These are phyloP conservation scores for Drosophila leonis DNA, from an alignment of 2,888 invertebrate genomes.

Conservation along the genomic window DNA sequence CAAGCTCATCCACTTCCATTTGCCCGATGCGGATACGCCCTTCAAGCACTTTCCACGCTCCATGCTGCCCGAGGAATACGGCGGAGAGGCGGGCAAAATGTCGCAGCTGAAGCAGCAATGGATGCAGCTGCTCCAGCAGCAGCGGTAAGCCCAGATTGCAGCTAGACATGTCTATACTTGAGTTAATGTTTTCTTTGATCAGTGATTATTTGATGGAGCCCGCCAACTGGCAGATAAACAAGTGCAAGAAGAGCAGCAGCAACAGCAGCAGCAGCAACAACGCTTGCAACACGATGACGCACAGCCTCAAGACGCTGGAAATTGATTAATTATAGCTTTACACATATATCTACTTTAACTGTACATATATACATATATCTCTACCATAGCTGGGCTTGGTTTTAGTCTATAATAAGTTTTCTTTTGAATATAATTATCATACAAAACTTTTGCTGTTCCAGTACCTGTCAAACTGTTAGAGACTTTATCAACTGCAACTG, in stretches of 20 bases:
- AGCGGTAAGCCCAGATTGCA: conserved; percentile 86
- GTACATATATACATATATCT: conserved; percentile 11
- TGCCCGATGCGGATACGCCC: conserved; percentile 88
- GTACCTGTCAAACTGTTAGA: background rate
- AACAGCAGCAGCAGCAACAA: conserved; percentile 10
- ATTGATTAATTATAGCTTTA: conserved; percentile 64
- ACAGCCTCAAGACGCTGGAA: conserved; percentile 68
- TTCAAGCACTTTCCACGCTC: conserved; percentile 88
- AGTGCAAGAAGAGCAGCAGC: conserved; percentile 74
- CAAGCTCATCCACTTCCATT: conserved; percentile 90
- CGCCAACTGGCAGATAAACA: conserved; percentile 85
- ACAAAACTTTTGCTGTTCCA: background rate
- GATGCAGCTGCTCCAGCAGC: conserved; percentile 87
- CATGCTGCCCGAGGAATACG: conserved; percentile 89
- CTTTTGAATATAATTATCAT: conserved; percentile 21
- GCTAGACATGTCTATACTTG: background rate
- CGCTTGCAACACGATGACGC: conserved; percentile 31
- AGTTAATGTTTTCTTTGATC: background rate
- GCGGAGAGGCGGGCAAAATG: conserved; percentile 88
- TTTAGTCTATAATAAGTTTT: conserved; percentile 30
- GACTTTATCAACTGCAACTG: background rate
- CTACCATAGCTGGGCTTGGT: conserved; percentile 36
- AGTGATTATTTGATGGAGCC: conserved; percentile 88
- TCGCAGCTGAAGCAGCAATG: conserved; percentile 88
- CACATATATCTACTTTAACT: background rate